A percentile compares a stretch with the other conserved stretches of the same genome.
Conservation (phyloP, 2,888 invertebrate genomes). For the Metacarcinus magister region DNA sequence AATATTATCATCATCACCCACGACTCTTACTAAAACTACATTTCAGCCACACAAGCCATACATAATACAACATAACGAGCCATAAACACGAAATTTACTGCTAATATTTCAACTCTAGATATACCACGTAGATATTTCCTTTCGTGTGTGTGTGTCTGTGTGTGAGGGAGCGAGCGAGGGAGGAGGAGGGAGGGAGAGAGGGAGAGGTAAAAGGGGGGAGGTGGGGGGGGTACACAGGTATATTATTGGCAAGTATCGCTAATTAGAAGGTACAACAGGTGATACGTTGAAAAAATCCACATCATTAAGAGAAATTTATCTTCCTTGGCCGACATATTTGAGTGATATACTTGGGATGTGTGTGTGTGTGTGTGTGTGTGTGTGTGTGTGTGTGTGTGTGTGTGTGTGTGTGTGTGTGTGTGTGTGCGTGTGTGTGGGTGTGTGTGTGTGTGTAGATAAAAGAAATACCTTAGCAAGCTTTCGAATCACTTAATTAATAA, state of each 20-base stretch:
- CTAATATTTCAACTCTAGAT: constrained; percentile 30
- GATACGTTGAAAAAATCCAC: constrained; percentile 35
- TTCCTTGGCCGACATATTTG: constrained; percentile 16
- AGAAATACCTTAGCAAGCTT: not conserved
- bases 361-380: not conserved
- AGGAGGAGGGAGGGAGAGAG: not conserved
- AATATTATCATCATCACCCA: not conserved
- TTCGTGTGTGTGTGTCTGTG: not conserved
- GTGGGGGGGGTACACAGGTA: not conserved
- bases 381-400: constrained; percentile 34
- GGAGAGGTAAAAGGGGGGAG: not conserved
- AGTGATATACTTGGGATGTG: constrained; percentile 16
- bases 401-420: constrained; percentile 29
- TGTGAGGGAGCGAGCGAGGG: not conserved
- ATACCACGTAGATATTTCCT: not conserved
- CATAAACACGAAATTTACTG: constrained; percentile 1
- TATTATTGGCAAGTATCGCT: constrained; percentile 3
- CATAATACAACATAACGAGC: constrained; percentile 9
- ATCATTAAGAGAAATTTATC: constrained; percentile 45
- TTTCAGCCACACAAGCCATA: not conserved
- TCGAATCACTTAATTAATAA: not conserved
- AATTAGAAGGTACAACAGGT: constrained; percentile 28
- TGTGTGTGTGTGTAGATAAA: not conserved
- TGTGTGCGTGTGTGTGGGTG: not conserved
- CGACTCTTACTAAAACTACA: not conserved